Percentiles rank a stretch among this genome's conserved stretches.
Evolutionary conservation across 2,888 invertebrate genomes (phyloP).

Genomic region (Xylota sylvarum): DNA sequence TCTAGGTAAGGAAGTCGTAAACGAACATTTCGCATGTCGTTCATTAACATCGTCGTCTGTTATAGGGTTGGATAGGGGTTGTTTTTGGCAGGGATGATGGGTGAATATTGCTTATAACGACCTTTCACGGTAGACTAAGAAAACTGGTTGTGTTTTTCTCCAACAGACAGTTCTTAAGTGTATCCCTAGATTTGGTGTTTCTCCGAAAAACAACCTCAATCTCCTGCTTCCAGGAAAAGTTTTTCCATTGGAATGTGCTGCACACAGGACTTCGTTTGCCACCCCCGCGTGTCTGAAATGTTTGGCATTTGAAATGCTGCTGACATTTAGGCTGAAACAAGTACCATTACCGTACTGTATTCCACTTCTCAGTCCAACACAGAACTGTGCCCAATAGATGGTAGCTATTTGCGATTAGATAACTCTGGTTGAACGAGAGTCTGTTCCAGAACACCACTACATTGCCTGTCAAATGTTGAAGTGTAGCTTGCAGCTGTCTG

Average conservation of each 20-base stretch:
- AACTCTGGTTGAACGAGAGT: slow-evolving; percentile 26
- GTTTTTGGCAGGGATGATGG: slow-evolving; percentile 20
- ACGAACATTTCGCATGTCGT: slow-evolving; percentile 74
- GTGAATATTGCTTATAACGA: slow-evolving; percentile 63
- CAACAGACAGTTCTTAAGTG: slow-evolving; percentile 39
- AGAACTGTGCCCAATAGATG: slow-evolving; percentile 45
- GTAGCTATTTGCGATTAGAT: slow-evolving; percentile 66
- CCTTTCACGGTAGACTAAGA: slow-evolving; percentile 53
- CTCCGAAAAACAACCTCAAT: slow-evolving; percentile 19
- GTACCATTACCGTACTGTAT: neutral
- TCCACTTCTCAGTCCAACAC: slow-evolving; percentile 29
- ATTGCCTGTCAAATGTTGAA: slow-evolving; percentile 57
- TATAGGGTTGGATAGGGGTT: slow-evolving; percentile 2
- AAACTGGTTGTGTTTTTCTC: slow-evolving; percentile 23
- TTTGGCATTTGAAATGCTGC: slow-evolving; percentile 62
- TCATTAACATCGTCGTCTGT: slow-evolving; percentile 67
- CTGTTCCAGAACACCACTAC: slow-evolving; percentile 6
- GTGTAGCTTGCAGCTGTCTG: slow-evolving; percentile 50
- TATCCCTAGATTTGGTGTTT: slow-evolving; percentile 21
- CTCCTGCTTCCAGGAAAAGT: slow-evolving; percentile 27
- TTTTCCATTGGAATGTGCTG: slow-evolving; percentile 13
- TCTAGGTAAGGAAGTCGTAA: slow-evolving; percentile 58
- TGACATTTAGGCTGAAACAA: slow-evolving; percentile 64
- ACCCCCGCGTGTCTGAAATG: slow-evolving; percentile 30
- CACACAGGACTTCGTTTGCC: neutral